Evolutionary conservation across 2,888 invertebrate genomes (phyloP), one percentile per base, ranked within the genome.

Genomic region (Charanyca ferruginea): DNA sequence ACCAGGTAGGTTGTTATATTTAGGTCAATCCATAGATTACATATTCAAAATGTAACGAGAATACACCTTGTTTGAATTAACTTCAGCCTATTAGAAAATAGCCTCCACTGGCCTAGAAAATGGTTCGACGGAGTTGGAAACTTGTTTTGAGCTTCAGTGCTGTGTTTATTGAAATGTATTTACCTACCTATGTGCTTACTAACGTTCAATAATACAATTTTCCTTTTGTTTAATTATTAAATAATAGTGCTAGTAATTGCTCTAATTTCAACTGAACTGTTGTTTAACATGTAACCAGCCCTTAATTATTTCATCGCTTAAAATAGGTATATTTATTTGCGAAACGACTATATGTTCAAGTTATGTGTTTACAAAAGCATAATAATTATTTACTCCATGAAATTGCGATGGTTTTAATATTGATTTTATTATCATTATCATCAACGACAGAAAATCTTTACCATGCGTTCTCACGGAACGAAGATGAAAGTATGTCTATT

Each of bases 91-190:
- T 51, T 64, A 54, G 57, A 47, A 65, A 65, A 65, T 47, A 58
- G 47, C 48, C 35, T 60, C 48, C 49, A 49, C 49, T 68, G 32
- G 23, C 20, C 55, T 67, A 65, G 58, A 65, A 72, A 77, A 72
- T 57, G 38, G 35, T 67, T 51, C 48, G 48, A 28, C 51, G 28
- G 41, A 80, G 59, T 59, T 63, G 11, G 45, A 5, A 71, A 80
- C 60, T 68, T 52, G 59, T 47, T 65, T 61, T 52, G 9, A 42
- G 32, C 8, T 32, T n/a, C 2, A 4, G 9, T 22, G 22, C 42
- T 28, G n/a, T 38, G 16, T 49, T 42, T 20, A 11, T 20, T 9
- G 25, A 35, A 55, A 32, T 45, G 16, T 57, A 32, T 32, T 32
- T 32, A 16, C 38, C 16, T 32, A 16, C 38, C 16, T 38, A 38